A percentile compares a stretch with the other conserved stretches of the same genome.
phyloP scores from a whole-genome alignment of 2,888 invertebrate genomes.

The Nomada fabriciana region DNA sequence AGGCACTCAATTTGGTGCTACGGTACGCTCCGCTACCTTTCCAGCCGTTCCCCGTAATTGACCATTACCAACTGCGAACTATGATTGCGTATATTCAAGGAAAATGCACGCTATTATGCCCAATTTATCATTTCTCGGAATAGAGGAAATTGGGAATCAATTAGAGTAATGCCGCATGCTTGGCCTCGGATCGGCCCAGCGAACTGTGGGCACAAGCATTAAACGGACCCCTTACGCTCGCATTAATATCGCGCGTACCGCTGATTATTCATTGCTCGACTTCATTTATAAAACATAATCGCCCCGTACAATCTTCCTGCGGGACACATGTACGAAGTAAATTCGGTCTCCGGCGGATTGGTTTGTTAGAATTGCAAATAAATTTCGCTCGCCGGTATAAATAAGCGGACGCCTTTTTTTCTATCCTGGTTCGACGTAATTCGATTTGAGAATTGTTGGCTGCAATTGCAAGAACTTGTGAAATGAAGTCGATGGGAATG shows the following conservation, averaged over 20 bases:
- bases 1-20: conserved; percentile 77
- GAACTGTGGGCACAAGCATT: conserved; percentile 10
- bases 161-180: conserved; percentile 40
- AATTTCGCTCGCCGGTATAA: conserved; percentile 8
- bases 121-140: conserved; percentile 55
- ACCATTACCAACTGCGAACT: conserved; percentile 53
- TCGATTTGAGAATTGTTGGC: not conserved
- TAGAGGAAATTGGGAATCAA: conserved; percentile 56
- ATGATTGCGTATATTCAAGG: conserved; percentile 68
- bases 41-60: conserved; percentile 61
- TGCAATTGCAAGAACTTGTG: not conserved
- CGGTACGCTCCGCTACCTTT: conserved; percentile 53
- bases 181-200: not conserved
- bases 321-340: not conserved
- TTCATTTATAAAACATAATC: conserved; percentile 41
- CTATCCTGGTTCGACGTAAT: not conserved
- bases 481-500: not conserved
- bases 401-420: not conserved
- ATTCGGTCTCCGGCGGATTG: conserved; percentile 29
- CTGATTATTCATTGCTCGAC: conserved; percentile 44
- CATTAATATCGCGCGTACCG: conserved; percentile 33
- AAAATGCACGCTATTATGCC: conserved; percentile 65
- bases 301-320: conserved; percentile 37
- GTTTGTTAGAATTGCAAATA: conserved; percentile 16
- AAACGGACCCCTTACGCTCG: conserved; percentile 41